Conservation (phyloP, 2,113 vertebrate species). For the Tyto alba region DNA sequence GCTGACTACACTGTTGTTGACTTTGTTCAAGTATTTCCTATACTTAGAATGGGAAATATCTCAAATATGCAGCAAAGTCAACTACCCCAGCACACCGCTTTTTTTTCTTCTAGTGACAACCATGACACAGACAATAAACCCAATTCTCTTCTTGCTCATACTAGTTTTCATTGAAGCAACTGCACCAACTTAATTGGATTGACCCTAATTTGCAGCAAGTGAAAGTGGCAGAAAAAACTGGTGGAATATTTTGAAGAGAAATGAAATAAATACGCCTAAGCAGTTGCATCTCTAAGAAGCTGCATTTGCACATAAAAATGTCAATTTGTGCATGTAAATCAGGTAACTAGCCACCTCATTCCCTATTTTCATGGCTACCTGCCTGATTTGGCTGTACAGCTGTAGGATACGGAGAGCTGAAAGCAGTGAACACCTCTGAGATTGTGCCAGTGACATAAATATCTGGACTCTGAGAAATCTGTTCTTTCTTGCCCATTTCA, state of each 20-base stretch:
- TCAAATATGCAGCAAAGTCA: not conserved
- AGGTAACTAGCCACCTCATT: not conserved
- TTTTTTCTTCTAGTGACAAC: not conserved
- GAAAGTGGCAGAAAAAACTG: not conserved
- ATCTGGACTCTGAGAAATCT: not conserved
- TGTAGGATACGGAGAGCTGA: not conserved
- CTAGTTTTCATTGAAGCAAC: not conserved
- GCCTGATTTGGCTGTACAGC: not conserved
- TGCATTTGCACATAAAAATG: not conserved
- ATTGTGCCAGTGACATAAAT: not conserved
- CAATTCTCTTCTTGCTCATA: not conserved
- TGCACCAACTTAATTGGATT: not conserved
- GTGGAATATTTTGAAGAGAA: not conserved
- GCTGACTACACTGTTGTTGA: not conserved
- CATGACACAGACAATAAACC: not conserved
- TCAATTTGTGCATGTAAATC: not conserved
- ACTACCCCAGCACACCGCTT: not conserved
- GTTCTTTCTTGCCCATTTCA: not conserved
- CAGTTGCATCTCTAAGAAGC: not conserved
- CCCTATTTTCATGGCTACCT: not conserved
- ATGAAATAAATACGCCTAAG: not conserved
- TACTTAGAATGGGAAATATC: not conserved
- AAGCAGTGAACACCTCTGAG: not conserved
- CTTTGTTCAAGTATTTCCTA: not conserved
- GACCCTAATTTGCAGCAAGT: not conserved